Evolutionary conservation across 2,113 vertebrate species (phyloP).

Genomic region (Dinomys branickii): DNA sequence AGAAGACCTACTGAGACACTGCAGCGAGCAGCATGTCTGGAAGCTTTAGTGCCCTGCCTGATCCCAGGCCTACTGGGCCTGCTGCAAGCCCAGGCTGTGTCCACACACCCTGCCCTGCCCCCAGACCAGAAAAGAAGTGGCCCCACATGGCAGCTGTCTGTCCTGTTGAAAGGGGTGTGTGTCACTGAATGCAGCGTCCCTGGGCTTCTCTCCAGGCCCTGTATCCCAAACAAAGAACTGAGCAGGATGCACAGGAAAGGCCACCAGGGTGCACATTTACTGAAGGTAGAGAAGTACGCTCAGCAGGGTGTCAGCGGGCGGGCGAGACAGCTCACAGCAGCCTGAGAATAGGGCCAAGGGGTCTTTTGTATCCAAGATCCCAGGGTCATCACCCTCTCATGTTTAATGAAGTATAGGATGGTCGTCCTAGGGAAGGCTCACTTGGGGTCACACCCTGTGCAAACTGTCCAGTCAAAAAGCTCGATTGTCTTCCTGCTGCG

Average conservation of each 20-base stretch:
- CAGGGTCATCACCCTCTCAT: not conserved
- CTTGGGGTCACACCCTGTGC: not conserved
- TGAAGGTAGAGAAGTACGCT: not conserved
- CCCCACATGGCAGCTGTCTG: not conserved
- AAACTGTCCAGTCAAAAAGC: not conserved
- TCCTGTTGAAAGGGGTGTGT: not conserved
- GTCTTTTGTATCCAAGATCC: not conserved
- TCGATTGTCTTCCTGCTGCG: accelerated
- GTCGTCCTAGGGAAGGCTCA: not conserved
- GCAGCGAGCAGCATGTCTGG: not conserved
- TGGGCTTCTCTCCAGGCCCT: not conserved
- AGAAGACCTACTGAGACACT: not conserved
- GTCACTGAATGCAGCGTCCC: not conserved
- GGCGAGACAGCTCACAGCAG: not conserved
- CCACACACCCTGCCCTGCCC: not conserved
- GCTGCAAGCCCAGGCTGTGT: not conserved
- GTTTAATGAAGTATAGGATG: not conserved
- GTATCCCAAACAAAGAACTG: not conserved
- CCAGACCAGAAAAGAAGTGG: not conserved
- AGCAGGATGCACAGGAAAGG: not conserved
- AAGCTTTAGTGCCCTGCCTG: not conserved
- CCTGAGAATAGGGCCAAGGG: not conserved
- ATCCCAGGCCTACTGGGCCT: not conserved
- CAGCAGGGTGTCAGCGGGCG: not conserved
- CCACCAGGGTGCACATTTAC: not conserved